These are phyloP conservation scores for Periophthalmodon schlosseri DNA, from an alignment of 2,113 vertebrate species.

Conservation along the genomic window DNA sequence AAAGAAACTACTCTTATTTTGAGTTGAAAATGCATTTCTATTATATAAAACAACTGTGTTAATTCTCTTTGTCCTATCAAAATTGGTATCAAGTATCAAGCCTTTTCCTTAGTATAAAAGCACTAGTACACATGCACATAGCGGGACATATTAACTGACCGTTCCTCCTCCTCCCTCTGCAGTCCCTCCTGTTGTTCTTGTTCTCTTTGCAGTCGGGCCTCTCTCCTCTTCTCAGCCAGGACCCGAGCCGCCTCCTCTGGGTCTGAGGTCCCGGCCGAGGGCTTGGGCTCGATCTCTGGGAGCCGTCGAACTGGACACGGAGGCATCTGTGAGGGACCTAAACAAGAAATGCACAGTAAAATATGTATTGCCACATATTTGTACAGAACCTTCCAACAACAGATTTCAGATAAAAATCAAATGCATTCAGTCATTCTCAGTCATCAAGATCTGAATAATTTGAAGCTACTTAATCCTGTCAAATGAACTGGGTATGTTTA, in stretches of 20 bases:
- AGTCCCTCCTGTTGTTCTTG: constrained; percentile 84
- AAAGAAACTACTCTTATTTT: too few species aligned
- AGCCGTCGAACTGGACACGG: constrained; percentile 24
- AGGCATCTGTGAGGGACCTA: constrained; percentile 29
- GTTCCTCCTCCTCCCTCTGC: constrained; percentile 83
- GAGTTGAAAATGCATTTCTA: too few species aligned
- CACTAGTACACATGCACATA: background rate
- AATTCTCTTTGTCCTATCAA: background rate
- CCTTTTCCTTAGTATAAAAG: background rate
- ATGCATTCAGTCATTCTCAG: background rate
- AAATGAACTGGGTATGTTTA: too few species aligned
- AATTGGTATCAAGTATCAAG: background rate
- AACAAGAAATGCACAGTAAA: background rate
- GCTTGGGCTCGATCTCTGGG: constrained; percentile 57
- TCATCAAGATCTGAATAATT: background rate
- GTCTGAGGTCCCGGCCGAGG: constrained; percentile 85
- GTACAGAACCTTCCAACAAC: background rate
- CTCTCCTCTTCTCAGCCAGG: constrained; percentile 87
- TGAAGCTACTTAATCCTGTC: background rate
- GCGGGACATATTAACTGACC: constrained; percentile 66
- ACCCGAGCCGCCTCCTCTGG: constrained; percentile 87
- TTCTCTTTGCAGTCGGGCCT: constrained; percentile 88
- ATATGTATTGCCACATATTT: background rate
- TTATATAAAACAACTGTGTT: too few species aligned
- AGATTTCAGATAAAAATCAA: background rate